Conservation (phyloP, 2,113 vertebrate species). For the Onychorhynchus coronatus region DNA sequence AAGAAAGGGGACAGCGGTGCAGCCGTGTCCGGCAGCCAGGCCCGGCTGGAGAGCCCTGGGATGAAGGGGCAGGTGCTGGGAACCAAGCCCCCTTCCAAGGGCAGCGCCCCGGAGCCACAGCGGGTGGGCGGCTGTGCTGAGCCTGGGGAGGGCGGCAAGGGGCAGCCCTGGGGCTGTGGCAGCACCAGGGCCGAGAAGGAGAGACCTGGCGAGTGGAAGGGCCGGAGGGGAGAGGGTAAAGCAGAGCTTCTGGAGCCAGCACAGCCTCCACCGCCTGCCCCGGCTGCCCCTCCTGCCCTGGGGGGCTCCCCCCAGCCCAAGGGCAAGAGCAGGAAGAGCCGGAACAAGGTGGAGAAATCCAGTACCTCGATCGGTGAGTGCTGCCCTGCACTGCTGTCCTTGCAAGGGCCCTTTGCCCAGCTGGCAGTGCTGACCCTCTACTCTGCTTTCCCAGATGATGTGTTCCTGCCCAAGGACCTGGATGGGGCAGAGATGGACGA, state of each 20-base stretch:
- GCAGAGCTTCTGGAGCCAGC: background rate
- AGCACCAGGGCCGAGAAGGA: conserved; percentile 74
- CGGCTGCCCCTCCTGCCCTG: background rate
- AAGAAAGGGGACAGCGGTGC: conserved; percentile 66
- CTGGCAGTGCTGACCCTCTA: background rate
- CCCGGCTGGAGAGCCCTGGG: conserved; percentile 67
- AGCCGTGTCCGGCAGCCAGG: background rate
- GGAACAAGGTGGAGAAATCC: conserved; percentile 90
- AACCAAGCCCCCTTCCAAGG: conserved; percentile 67
- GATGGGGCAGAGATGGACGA: conserved; percentile 96
- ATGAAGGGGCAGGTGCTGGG: conserved; percentile 72
- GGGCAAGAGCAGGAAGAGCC: conserved; percentile 90
- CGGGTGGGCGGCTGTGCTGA: conserved; percentile 34
- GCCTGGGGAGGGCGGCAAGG: conserved; percentile 69
- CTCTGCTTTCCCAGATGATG: conserved; percentile 84
- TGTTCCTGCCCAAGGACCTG: conserved; percentile 96
- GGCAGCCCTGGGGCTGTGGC: conserved; percentile 63
- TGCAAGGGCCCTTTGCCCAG: fast-evolving
- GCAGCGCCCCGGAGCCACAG: background rate
- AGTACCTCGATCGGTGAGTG: conserved; percentile 84
- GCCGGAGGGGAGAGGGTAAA: conserved; percentile 63
- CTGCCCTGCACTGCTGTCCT: fast-evolving
- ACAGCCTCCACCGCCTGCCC: background rate
- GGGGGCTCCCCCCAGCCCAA: conserved; percentile 82
- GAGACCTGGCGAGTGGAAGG: conserved; percentile 62